phyloP scores from a whole-genome alignment of 2,888 invertebrate genomes.

The Didymodactylos carnosus region DNA sequence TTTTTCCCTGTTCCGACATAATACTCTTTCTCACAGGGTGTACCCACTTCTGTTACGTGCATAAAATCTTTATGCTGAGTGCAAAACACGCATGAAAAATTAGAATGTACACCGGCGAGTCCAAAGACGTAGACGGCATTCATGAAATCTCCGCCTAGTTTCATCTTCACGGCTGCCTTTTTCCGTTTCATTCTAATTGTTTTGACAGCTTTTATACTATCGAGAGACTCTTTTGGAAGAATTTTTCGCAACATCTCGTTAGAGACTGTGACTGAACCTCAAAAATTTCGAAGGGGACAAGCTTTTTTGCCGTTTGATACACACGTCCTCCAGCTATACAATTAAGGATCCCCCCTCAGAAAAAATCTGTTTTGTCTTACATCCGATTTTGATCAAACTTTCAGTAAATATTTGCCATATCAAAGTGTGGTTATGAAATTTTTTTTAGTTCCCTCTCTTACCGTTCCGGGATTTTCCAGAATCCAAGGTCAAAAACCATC shows the following conservation, averaged over 20 bases:
- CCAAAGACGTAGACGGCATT: neutral
- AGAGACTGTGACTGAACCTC: neutral
- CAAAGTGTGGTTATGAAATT: too few species aligned
- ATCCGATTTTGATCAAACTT: too few species aligned
- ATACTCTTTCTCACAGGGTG: neutral
- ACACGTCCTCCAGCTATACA: neutral
- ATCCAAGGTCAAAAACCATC: too few species aligned
- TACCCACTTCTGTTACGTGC: neutral
- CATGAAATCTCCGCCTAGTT: neutral
- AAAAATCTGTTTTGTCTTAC: too few species aligned
- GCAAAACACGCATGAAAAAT: neutral
- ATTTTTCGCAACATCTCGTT: neutral
- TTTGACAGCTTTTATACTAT: neutral
- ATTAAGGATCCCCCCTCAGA: too few species aligned
- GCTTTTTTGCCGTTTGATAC: neutral
- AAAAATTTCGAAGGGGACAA: neutral
- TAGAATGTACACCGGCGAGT: neutral
- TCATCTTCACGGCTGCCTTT: neutral
- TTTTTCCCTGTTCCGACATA: neutral
- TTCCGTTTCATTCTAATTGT: neutral
- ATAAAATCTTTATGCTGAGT: neutral
- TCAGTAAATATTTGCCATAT: too few species aligned
- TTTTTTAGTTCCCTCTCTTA: too few species aligned
- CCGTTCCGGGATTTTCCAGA: too few species aligned
- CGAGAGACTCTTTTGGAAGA: neutral